Evolutionary conservation across 2,888 invertebrate genomes (phyloP), one percentile per base, ranked within the genome.

Genomic region (Salticus scenicus): DNA sequence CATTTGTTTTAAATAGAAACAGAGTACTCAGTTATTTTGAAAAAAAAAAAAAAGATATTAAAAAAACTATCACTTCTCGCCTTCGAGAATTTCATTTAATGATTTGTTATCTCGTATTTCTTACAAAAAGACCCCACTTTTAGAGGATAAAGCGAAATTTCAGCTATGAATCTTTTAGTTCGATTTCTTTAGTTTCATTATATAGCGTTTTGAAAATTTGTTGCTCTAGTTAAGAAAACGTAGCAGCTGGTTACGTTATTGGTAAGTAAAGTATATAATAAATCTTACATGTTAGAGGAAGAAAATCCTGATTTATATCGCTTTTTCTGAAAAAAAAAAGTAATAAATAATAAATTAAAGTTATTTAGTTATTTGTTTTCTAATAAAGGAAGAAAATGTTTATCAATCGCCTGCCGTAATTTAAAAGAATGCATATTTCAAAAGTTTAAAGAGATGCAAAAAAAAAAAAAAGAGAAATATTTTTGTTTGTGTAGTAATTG

Each of bases 81-180:
- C 63, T 57, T 8, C 10, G 42, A 51, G 77, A 31, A 27, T 47
- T 70, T 71, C 64, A 30, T 20, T 42, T 64, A 78, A 78, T 63
- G 71, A 71, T 64, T 28, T 78, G 63, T 64, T 63, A 71, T 78
- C 71, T 28, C 63, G 17, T 42, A 37, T 42, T 78, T 28, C 63
- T 27, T 42, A 64, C 30, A 63, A 78, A 71, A 76, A 42, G 33
- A 57, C 24, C 57, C 57, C 4, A 17, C 2, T 47, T 24, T 57
- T 57, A 1, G 12, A 24, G 5, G 17, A 57, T 24, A 57, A 57
- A 57, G 24, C 17, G 20, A 57, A 57, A 10, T 57, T n/a, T 57
- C 24, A 24, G 5, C 24, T 57, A 57, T 24, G 57, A 57, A 57
- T 57, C 24, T 57, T 57, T 57, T 24, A 57, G 5, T 47, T 57